Percentiles rank a stretch among this genome's conserved stretches.
phyloP scores from a whole-genome alignment of 2,797 vertebrate species.

The Girardinus metallicus region DNA sequence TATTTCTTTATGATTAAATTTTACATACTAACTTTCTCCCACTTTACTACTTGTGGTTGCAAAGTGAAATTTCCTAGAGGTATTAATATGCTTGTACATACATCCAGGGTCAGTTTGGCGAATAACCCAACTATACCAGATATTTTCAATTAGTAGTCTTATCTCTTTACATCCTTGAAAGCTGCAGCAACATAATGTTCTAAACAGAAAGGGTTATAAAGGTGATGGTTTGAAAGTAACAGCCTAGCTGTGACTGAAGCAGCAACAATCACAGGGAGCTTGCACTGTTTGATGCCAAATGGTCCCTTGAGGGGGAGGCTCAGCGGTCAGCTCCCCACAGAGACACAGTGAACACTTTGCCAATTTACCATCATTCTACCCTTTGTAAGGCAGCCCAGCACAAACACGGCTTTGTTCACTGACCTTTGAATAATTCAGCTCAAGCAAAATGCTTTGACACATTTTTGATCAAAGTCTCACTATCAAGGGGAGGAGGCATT shows the following conservation, averaged over 20 bases:
- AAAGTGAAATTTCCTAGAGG: neutral
- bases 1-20: neutral
- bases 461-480: constrained; percentile 78
- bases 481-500: constrained; percentile 66
- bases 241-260: constrained; percentile 60
- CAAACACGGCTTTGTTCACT: constrained; percentile 76
- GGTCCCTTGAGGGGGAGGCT: constrained; percentile 66
- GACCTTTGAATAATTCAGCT: constrained; percentile 81
- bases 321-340: constrained; percentile 69
- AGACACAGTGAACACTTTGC: constrained; percentile 69
- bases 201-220: constrained; percentile 65
- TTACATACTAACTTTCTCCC: neutral
- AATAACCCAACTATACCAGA: constrained; percentile 30
- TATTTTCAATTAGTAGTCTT: constrained; percentile 49
- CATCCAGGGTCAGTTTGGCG: constrained; percentile 39
- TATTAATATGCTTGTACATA: neutral
- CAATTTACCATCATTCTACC: constrained; percentile 76
- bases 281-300: constrained; percentile 72
- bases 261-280: constrained; percentile 70
- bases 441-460: constrained; percentile 75
- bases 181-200: constrained; percentile 46
- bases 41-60: neutral
- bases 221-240: constrained; percentile 70
- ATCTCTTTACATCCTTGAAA: constrained; percentile 50
- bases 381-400: constrained; percentile 74